Conservation (phyloP, 1,140 invertebrate genomes). For the Lysiphlebus fabarum region DNA sequence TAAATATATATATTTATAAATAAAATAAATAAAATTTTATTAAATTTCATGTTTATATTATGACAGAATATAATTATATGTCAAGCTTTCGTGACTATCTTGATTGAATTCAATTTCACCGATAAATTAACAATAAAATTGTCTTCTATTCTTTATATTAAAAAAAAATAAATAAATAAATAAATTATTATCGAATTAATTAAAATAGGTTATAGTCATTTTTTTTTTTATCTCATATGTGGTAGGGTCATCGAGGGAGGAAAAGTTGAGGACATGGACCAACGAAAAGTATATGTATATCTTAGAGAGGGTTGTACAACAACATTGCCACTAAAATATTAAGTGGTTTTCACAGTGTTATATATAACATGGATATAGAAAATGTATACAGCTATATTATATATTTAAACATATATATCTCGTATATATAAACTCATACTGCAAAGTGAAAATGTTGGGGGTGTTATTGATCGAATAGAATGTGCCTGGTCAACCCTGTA, state of each 20-base stretch:
- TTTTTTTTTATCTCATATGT: no score
- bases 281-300: constrained; percentile 42
- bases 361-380: constrained; percentile 40
- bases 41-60: no score
- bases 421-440: constrained; percentile 45
- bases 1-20: no score
- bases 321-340: constrained; percentile 55
- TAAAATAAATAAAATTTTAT: no score
- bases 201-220: no score
- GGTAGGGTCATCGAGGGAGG: neutral
- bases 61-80: no score
- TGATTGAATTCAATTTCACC: no score
- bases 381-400: constrained; percentile 1
- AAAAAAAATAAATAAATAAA: no score
- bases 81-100: no score
- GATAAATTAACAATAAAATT: no score
- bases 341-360: constrained; percentile 47
- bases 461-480: constrained; percentile 52
- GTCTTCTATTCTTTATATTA: no score
- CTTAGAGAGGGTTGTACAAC: constrained; percentile 49
- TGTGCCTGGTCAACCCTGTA: constrained; percentile 49
- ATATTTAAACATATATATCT: constrained; percentile 44
- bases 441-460: constrained; percentile 34
- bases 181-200: no score
- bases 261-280: constrained; percentile 22